A percentile compares a stretch with the other conserved stretches of the same genome.
Conservation (phyloP, 2,888 invertebrate genomes). For the Aspidiotus destructor region DNA sequence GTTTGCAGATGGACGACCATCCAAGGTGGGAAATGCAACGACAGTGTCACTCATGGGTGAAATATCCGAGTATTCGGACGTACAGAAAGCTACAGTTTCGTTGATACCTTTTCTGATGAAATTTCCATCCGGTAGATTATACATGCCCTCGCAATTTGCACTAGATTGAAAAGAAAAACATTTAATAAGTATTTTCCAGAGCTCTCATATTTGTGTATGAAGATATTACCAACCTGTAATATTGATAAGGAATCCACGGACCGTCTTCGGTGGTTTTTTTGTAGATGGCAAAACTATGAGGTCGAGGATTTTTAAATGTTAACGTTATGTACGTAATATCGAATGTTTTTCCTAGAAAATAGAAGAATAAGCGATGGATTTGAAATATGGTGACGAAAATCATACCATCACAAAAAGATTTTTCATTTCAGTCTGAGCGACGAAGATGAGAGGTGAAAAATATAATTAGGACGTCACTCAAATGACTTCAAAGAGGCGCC, state of each 20-base stretch:
- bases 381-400: background rate
- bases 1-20: conserved; percentile 85
- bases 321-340: conserved; percentile 94
- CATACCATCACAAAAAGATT: background rate
- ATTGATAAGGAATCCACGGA: conserved; percentile 81
- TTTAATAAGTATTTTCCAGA: background rate
- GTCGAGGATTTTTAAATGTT: conserved; percentile 88
- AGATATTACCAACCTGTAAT: conserved; percentile 55
- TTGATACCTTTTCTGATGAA: conserved; percentile 62
- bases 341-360: conserved; percentile 75
- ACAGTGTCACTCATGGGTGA: conserved; percentile 90
- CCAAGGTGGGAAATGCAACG: conserved; percentile 88
- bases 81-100: conserved; percentile 91
- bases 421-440: background rate
- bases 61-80: conserved; percentile 95
- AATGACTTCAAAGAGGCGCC: too few species aligned
- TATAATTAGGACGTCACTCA: too few species aligned
- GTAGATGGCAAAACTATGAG: conserved; percentile 94
- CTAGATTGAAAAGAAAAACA: conserved; percentile 44
- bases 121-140: conserved; percentile 68
- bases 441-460: background rate
- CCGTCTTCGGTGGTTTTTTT: conserved; percentile 70
- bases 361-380: background rate
- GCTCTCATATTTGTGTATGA: background rate
- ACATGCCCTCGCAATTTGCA: conserved; percentile 85